These are phyloP conservation scores for Xiphophorus maculatus DNA, from an alignment of 2,113 vertebrate genomes.

Conservation along the genomic window DNA sequence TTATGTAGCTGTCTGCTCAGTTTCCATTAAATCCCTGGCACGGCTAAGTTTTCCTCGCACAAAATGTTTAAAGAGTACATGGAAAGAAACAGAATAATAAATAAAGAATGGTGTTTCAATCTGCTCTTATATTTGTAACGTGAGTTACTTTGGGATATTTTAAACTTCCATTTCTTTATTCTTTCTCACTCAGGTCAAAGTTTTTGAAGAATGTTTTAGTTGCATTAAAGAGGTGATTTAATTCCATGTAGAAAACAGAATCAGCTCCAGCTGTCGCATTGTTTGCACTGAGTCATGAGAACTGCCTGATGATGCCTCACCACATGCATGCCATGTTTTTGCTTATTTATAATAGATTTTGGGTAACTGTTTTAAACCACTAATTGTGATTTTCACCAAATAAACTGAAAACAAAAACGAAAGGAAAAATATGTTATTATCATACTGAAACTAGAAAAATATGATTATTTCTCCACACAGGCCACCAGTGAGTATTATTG, in stretches of 20 bases:
- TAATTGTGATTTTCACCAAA: constrained; percentile 8
- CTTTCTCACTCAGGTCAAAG: background rate
- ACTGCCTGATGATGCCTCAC: constrained; percentile 37
- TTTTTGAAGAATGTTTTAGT: background rate
- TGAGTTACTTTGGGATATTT: background rate
- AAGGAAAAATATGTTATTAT: background rate
- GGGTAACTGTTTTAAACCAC: constrained; percentile 21
- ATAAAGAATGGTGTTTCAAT: background rate
- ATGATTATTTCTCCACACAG: background rate
- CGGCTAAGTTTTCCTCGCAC: too few relatives aligned
- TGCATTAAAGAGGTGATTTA: background rate
- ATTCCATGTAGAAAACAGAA: background rate
- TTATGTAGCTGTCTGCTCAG: background rate
- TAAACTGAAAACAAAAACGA: background rate
- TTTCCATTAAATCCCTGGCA: background rate
- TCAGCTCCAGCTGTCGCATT: constrained; percentile 48
- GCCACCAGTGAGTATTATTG: constrained; percentile 45
- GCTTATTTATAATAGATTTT: constrained; percentile 24
- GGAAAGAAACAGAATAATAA: background rate
- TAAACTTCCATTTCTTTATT: background rate
- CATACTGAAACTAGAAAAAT: constrained; percentile 6
- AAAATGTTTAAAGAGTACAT: background rate
- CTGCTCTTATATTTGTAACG: background rate
- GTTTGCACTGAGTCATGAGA: constrained; percentile 62
- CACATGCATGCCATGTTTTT: constrained; percentile 43